A percentile compares a stretch with the other conserved stretches of the same genome.
Evolutionary conservation across 2,888 invertebrate species (phyloP).

Genomic region (Vanessa cardui): DNA sequence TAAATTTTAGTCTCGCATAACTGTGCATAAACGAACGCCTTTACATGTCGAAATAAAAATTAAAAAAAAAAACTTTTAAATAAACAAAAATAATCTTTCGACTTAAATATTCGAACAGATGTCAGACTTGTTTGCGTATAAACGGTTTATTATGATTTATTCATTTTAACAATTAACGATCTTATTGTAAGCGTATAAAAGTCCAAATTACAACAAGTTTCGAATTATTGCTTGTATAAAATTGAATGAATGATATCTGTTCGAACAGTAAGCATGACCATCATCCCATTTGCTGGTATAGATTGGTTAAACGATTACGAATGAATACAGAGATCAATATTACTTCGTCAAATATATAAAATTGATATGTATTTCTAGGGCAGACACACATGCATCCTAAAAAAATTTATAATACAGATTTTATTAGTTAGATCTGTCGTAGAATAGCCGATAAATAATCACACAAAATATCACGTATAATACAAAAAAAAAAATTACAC

Average conservation of each 20-base stretch:
- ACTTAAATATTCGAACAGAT: slow-evolving; percentile 27
- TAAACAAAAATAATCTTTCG: slow-evolving; percentile 10
- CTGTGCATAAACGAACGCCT: slow-evolving; percentile 55
- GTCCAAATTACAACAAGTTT: slow-evolving; percentile 25
- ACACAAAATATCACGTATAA: slow-evolving; percentile 42
- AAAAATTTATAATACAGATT: slow-evolving; percentile 35
- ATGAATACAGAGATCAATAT: slow-evolving; percentile 64
- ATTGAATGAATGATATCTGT: slow-evolving; percentile 28
- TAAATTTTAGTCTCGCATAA: slow-evolving; percentile 68
- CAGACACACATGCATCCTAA: slow-evolving; percentile 48
- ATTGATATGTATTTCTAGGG: slow-evolving; percentile 71
- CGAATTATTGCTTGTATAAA: slow-evolving; percentile 26
- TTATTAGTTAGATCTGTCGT: slow-evolving; percentile 26
- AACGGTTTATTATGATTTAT: slow-evolving; percentile 18
- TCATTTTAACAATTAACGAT: slow-evolving; percentile 24
- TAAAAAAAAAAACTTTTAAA: slow-evolving; percentile 12
- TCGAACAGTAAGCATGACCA: slow-evolving; percentile 53
- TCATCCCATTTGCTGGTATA: slow-evolving; percentile 46
- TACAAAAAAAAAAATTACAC: slow-evolving; percentile 37
- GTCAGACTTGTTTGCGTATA: slow-evolving; percentile 24
- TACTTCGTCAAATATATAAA: slow-evolving; percentile 59
- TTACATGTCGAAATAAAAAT: slow-evolving; percentile 17
- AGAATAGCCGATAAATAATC: slow-evolving; percentile 39
- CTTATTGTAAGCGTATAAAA: slow-evolving; percentile 33
- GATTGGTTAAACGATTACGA: slow-evolving; percentile 26